Base-by-base conservation (phyloP, 1,140 invertebrate genomes). In the Zaprionus inermis region DNA sequence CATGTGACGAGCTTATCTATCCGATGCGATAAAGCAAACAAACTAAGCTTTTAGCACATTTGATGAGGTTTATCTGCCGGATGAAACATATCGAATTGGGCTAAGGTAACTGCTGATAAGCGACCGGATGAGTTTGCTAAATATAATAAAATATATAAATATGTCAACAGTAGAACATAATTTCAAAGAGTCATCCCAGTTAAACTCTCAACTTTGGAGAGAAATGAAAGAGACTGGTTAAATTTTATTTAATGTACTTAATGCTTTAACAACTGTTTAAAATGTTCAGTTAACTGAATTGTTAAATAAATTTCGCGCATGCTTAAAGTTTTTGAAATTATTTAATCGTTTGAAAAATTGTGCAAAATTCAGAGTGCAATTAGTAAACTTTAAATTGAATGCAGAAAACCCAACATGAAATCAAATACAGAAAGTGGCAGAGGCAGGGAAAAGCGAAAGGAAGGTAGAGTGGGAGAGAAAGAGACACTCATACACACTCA, bases 1-100 rank as follows among this genome's bases (percentile, higher is more conserved):
- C 46, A 66, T 73, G 51, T 73, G 58, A 69, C 18, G 71, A 24
- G 51, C 71, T 69, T 73, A 73, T 68, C 65, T 61, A 80, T 76
- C 72, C 58, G 32, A 56, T 67, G 24, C 30, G 51, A 64, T 64
- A 57, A 64, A 32, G 41, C 52, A 71, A 71, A 65, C 61, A 58
- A 46, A 41, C 34, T 38, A 46, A 58, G 46, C 61, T 51, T 66
- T 85, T 75, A 65, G 56, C 70, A 74, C 54, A 67, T 55, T 72
- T 30, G 6, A 44, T 59, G 54, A 32, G 28, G 16, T 28, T 57
- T 49, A 71, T 64, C 60, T 38, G 24, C 28, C 54, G 20, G 32
- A 32, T 59, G 32, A 24, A 68, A 51, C 32, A 60, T 32, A 56
- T 28, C n/a, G 44, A 49, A 36, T 71, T 56, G 14, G 32, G 28